Conservation (phyloP, 2,797 vertebrate species). For the Melanotaenia pygmaea region DNA sequence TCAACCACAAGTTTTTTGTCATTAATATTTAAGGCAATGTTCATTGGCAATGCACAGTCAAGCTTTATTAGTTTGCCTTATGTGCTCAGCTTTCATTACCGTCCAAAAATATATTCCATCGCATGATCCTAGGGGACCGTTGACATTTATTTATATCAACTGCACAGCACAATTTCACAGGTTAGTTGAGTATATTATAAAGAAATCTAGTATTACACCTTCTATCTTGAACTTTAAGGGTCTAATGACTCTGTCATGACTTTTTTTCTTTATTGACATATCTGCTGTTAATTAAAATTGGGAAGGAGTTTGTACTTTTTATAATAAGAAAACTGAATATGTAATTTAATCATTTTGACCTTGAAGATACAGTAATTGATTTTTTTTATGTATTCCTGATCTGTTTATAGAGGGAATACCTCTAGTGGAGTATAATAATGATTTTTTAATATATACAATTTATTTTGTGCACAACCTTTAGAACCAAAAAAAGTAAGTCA, state of each 20-base stretch:
- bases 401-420: not conserved
- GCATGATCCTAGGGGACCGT: not conserved
- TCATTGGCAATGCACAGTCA: conserved; percentile 22
- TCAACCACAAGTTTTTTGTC: conserved; percentile 10
- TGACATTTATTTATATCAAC: conserved; percentile 9
- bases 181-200: not conserved
- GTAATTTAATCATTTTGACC: too few species aligned
- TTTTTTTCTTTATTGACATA: not conserved
- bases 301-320: not conserved
- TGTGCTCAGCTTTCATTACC: conserved; percentile 23
- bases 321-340: too few species aligned
- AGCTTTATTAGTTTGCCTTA: conserved; percentile 16
- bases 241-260: not conserved
- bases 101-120: not conserved
- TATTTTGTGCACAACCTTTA: conserved; percentile 1
- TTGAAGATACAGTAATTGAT: too few species aligned
- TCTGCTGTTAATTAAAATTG: not conserved
- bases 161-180: conserved; percentile 1
- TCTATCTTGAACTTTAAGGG: not conserved
- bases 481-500: conserved; percentile 1
- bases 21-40: conserved; percentile 22
- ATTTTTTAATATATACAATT: not conserved
- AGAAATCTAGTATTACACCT: not conserved
- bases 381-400: not conserved
- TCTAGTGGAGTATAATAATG: not conserved